Percentiles rank a stretch among this genome's conserved stretches.
These are phyloP conservation scores for Empis livida DNA, from an alignment of 2,888 invertebrate species.

Conservation along the genomic window DNA sequence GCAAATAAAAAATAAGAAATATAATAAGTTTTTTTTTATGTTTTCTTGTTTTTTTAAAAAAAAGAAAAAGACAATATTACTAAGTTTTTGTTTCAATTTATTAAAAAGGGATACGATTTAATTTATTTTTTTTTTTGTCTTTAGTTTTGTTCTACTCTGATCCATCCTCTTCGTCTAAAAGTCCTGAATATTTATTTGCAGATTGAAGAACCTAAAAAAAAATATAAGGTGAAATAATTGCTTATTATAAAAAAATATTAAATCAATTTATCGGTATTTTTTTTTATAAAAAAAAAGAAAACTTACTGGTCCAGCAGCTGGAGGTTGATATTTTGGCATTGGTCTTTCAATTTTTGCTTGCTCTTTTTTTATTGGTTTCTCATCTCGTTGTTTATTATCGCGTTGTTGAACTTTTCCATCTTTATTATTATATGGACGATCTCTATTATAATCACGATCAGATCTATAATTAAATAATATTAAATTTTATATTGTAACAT, in stretches of 20 bases:
- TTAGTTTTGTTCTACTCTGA: not conserved
- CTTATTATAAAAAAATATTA: constrained; percentile 9
- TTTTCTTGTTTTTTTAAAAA: no score
- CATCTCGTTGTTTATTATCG: constrained; percentile 20
- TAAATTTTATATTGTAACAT: not conserved
- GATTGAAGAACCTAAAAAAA: constrained; percentile 60
- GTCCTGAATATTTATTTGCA: constrained; percentile 63
- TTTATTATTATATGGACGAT: constrained; percentile 2
- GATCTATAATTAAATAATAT: constrained; percentile 3
- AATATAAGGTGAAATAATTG: no score
- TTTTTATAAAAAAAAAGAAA: not conserved
- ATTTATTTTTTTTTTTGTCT: no score
- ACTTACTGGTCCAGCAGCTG: constrained; percentile 53
- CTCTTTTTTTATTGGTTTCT: constrained; percentile 34
- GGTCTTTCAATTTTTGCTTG: constrained; percentile 28
- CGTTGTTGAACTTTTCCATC: constrained; percentile 9
- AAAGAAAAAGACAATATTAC: no score
- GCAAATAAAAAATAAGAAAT: no score
- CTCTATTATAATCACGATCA: constrained; percentile 12
- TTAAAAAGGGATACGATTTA: no score
- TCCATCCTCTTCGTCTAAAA: constrained; percentile 48
- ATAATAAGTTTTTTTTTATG: no score
- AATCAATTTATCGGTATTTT: no score
- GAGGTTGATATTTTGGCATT: constrained; percentile 62
- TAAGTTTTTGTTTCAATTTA: no score